Evolutionary conservation across 2,888 invertebrate species (phyloP), one percentile per base, ranked within the genome.

Genomic region (Tenthredo amoena): DNA sequence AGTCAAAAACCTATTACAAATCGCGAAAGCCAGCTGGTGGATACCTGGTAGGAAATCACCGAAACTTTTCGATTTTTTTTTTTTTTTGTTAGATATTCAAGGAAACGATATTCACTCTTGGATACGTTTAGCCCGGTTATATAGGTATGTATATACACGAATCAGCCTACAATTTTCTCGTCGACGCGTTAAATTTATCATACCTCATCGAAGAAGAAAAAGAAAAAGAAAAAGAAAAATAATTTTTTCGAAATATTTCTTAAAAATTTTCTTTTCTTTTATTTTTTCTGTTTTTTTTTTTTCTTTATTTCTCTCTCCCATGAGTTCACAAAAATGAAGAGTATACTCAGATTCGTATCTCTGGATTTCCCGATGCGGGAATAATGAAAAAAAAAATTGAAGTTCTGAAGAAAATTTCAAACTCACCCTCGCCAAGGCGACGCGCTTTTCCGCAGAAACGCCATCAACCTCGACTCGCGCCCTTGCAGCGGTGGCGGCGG

Each of bases 381-480:
- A 50, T 0, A 15, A n/a, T 7, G 6, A n/a, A n/a, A 7, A 55
- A 7, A 55, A 55, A 9, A 7, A 18, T 21, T 9, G 0, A 74
- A 43, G 43, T 43, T 72, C 7, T 2, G 43, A 1, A 62, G 7
- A 26, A 62, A 26, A 26, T 26, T 26, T 62, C 62, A 21, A 84
- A 92, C 94, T 94, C 94, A 98, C 98, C 96, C 98, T 97, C 89
- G 97, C 96, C 88, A 96, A 95, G 86, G 98, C 96, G 88, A 97
- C 96, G 92, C 97, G 97, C 93, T 98, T 97, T 94, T 98, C 98
- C 1, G 98, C 97, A 37, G 97, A 97, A 87, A 98, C 95, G 72
- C 98, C 98, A 91, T 98, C 98, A 87, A 97, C 95, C 94, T 98
- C 98, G 87, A 98, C 94, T 88, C 97, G 95, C 87, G 97, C 96